Evolutionary conservation across 2,113 vertebrate genomes (phyloP).

Genomic region (Ibidorhyncha struthersii): DNA sequence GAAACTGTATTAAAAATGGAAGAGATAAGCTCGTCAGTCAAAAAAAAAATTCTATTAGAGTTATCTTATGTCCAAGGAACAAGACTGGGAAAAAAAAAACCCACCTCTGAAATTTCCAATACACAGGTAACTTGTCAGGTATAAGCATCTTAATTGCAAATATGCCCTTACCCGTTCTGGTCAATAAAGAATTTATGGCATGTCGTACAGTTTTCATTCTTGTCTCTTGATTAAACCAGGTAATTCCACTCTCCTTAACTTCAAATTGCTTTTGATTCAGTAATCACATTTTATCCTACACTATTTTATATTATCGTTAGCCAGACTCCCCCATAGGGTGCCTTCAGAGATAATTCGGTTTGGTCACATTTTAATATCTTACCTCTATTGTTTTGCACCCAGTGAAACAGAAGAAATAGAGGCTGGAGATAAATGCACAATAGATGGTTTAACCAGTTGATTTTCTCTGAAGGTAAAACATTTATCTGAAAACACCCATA

Average conservation of each 20-base stretch:
- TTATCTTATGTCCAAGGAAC: slow-evolving; percentile 23
- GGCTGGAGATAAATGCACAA: not conserved
- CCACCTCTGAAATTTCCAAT: not conserved
- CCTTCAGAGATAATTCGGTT: not conserved
- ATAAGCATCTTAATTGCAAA: slow-evolving; percentile 15
- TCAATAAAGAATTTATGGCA: not conserved
- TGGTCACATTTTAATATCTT: not conserved
- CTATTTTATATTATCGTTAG: not conserved
- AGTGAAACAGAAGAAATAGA: not conserved
- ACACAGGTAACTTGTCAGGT: not conserved
- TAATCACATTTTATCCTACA: not conserved
- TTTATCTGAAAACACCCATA: not conserved
- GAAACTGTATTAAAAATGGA: slow-evolving; percentile 34
- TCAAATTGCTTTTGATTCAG: not conserved
- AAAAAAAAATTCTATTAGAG: not conserved
- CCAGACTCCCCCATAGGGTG: not conserved
- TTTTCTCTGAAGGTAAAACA: not conserved
- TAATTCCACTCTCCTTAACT: not conserved
- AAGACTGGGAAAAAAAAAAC: not conserved
- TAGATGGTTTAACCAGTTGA: not conserved
- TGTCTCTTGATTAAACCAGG: not conserved
- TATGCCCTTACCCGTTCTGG: not conserved
- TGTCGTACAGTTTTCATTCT: not conserved
- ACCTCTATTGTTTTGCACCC: not conserved
- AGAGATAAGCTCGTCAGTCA: not conserved